phyloP scores from a whole-genome alignment of 2,113 vertebrate genomes.

The Podocnemis expansa region DNA sequence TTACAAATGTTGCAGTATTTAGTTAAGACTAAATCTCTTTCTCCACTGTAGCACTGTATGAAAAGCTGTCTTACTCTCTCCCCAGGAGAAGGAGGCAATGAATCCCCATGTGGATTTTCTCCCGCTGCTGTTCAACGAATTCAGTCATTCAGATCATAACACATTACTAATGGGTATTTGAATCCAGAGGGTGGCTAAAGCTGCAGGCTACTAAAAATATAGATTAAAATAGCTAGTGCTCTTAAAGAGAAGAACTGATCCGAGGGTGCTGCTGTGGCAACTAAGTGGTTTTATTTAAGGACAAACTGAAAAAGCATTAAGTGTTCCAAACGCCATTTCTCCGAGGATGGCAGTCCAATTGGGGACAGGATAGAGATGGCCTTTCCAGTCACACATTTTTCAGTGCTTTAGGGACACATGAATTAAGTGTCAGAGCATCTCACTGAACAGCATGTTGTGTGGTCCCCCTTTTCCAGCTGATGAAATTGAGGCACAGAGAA shows the following conservation, averaged over 20 bases:
- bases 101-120: not conserved
- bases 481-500: not conserved
- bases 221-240: not conserved
- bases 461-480: not conserved
- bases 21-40: not conserved
- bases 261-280: accelerated
- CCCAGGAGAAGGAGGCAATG: not conserved
- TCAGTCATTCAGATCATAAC: not conserved
- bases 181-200: not conserved
- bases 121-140: not conserved
- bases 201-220: not conserved
- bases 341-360: not conserved
- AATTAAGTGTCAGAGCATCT: too few relatives aligned
- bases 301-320: not conserved
- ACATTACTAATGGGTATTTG: not conserved
- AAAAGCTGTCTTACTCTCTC: not conserved
- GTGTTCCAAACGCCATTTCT: not conserved
- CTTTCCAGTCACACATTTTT: not conserved
- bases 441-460: too few relatives aligned
- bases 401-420: not conserved
- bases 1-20: not conserved
- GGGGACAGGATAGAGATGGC: not conserved
- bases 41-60: accelerated
- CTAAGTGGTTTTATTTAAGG: not conserved
- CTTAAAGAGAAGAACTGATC: not conserved